Base-by-base conservation (phyloP, 2,888 invertebrate genomes). In the Drosophila meridiana region DNA sequence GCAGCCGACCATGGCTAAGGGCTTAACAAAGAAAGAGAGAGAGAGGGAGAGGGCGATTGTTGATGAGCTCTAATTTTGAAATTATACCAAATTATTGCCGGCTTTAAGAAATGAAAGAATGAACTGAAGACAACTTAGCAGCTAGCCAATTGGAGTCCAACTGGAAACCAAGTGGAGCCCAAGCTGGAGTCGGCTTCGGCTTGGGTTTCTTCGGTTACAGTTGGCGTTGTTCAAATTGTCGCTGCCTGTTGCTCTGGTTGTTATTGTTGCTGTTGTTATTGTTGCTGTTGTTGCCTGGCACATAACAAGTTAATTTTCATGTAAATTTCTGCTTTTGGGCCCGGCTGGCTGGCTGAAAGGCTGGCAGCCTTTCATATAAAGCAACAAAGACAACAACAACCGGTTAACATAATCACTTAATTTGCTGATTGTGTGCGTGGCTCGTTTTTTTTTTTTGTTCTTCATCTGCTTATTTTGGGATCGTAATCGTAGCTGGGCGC, bases 331-430 rank as follows among this genome's bases (percentile, higher is more conserved):
- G 70, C 52, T 79, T 80, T 85, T 71, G 76, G 82, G 79, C 70
- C 75, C 77, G 80, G 70, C 76, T 65, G 64, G 63, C 62, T 59
- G 59, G 45, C 74, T 75, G 80, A 57, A 65, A 63, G 63, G 60
- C 65, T 59, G 56, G 55, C 78, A 60, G 72, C 63, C 72, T 76
- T 63, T 69, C 66, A 65, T 69, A 68, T 63, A 30, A 47, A 59
- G 55, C 36, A 40, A 38, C 45, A 75, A 60, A 48, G 61, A 65
- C 66, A 78, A 71, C 71, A 73, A 45, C 72, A 86, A 90, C 90
- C 90, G 90, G 90, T 87, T 90, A 87, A 86, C 81, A 90, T 87
- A 87, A 87, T 87, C 87, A 87, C 90, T 87, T 87, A 81, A 90
- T 87, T 87, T 90, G 81, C 78, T 72, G 88, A 89, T 87, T 89